Conservation (phyloP, 2,888 invertebrate genomes). For the Cotesia congregata region DNA sequence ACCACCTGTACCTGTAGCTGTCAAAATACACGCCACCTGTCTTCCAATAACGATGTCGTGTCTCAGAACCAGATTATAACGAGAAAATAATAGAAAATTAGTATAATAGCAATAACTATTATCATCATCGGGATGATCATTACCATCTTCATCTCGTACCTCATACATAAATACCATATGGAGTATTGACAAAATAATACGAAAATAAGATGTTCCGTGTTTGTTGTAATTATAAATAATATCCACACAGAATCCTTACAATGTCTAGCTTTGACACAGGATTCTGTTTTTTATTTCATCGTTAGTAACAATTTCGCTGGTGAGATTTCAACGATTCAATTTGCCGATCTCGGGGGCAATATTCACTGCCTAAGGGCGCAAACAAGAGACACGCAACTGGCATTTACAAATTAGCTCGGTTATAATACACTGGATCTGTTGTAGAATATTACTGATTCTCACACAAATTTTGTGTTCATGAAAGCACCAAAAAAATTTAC, state of each 20-base stretch:
- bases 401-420: slow-evolving; percentile 61
- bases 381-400: slow-evolving; percentile 57
- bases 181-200: not conserved
- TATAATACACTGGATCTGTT: slow-evolving; percentile 41
- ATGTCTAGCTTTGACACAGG: slow-evolving; percentile 43
- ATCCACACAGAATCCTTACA: not conserved
- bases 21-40: slow-evolving; percentile 35
- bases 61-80: slow-evolving; percentile 9
- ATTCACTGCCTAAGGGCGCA: slow-evolving; percentile 53
- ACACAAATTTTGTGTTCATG: too few species aligned
- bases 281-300: slow-evolving; percentile 45
- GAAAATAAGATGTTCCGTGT: not conserved
- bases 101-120: slow-evolving; percentile 14
- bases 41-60: slow-evolving; percentile 24
- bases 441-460: not conserved
- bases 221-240: not conserved
- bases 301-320: slow-evolving; percentile 53
- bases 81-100: slow-evolving; percentile 6
- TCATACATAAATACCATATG: not conserved
- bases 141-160: too few species aligned
- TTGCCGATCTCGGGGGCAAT: slow-evolving; percentile 56
- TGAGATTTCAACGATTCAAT: slow-evolving; percentile 66
- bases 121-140: not conserved
- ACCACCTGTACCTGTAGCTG: slow-evolving; percentile 21
- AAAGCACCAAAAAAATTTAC: too few species aligned